Evolutionary conservation across 2,888 invertebrate genomes (phyloP), one percentile per base, ranked within the genome.

Genomic region (Noctua pronuba): DNA sequence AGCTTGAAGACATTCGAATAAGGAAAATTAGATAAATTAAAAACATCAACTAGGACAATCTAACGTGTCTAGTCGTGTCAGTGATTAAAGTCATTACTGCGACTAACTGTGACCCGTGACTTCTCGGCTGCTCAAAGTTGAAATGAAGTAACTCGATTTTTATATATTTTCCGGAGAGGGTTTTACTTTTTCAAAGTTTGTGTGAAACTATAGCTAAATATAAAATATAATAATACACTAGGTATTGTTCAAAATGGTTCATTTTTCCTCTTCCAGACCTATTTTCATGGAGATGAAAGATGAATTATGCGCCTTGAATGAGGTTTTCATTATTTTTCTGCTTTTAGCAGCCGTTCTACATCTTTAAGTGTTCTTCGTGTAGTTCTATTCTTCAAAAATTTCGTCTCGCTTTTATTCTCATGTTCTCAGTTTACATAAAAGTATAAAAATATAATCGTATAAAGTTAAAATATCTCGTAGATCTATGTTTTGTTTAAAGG

Each of bases 1-100:
- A 86, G 90, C 86, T 80, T 86, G 78, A 82, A 83, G 85, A 86
- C 84, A 75, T 84, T 78, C 77, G 82, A 88, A 87, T 87, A 79
- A 86, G 83, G 88, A 86, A 89, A 89, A 90, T 89, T 89, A 91
- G 81, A 82, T 80, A 88, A 92, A 93, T 92, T 91, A 90, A 91
- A 90, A 89, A 73, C 88, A 90, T 89, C 91, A 89, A 87, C 80
- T 90, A 89, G 91, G 90, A 91, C 91, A 91, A 88, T 86, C 86
- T 90, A 83, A 88, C 90, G 88, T 91, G 91, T 88, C 88, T 88
- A 72, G 84, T 75, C 83, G 84, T 75, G 88, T 73, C 79, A 64
- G 79, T 52, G 68, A 85, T 89, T 83, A 88, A 79, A 82, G 82
- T 83, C 68, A 86, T 88, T 85, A 89, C 72, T 73, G 49, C 41